Conservation (phyloP, 92 coral and sea anemone genomes). For the Zoanthus gigantus region DNA sequence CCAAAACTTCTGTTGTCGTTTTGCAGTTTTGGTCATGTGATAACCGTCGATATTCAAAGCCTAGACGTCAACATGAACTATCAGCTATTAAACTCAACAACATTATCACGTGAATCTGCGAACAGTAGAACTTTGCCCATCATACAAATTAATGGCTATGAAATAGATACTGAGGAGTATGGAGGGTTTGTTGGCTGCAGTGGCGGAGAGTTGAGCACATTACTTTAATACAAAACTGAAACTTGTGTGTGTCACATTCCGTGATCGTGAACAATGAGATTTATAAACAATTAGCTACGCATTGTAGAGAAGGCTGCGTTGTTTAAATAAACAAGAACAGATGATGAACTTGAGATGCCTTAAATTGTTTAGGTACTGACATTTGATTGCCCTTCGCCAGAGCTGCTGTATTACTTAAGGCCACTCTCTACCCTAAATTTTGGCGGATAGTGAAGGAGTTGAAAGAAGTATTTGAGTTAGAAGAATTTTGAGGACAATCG, state of each 20-base stretch:
- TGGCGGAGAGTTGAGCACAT: conserved; percentile 26
- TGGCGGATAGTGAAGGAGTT: too few species aligned
- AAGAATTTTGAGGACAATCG: too few species aligned
- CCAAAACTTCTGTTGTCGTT: conserved; percentile 29
- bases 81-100: background rate
- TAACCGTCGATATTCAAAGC: background rate
- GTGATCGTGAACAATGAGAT: too few species aligned
- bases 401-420: too few species aligned
- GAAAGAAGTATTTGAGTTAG: too few species aligned
- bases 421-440: too few species aligned
- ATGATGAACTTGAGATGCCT: too few species aligned
- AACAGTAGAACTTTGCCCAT: conserved; percentile 6
- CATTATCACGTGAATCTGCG: background rate
- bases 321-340: too few species aligned
- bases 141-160: conserved; percentile 42
- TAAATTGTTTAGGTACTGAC: too few species aligned
- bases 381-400: too few species aligned
- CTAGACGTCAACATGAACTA: conserved; percentile 24
- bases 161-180: conserved; percentile 13
- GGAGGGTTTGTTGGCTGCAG: background rate
- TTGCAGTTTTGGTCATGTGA: conserved; percentile 41
- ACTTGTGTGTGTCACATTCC: background rate
- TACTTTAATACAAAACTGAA: background rate
- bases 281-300: too few species aligned
- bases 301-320: too few species aligned